phyloP scores from a whole-genome alignment of 2,888 invertebrate species.

The Ornithoptera alexandrae region DNA sequence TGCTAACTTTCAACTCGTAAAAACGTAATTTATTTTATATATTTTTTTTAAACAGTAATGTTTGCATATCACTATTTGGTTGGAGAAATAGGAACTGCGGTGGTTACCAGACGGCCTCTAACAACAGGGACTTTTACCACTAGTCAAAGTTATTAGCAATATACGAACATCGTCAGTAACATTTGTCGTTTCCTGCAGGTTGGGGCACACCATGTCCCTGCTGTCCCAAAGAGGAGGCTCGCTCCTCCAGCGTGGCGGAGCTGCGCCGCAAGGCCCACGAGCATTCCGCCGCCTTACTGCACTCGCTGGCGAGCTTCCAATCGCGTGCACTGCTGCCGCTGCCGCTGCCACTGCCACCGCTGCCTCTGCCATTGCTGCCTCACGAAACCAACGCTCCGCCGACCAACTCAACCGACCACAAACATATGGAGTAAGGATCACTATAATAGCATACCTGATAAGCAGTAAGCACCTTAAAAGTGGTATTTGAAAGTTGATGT shows the following conservation, averaged over 20 bases:
- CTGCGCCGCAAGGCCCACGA: conserved; percentile 95
- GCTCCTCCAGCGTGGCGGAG: conserved; percentile 94
- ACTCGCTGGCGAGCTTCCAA: conserved; percentile 84
- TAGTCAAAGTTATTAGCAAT: too few species aligned
- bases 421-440: conserved; percentile 57
- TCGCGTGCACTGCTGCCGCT: conserved; percentile 78
- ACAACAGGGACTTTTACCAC: too few species aligned
- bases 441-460: neutral
- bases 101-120: too few species aligned
- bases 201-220: conserved; percentile 90
- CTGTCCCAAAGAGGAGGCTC: conserved; percentile 87
- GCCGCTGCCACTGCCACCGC: conserved; percentile 61
- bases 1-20: too few species aligned
- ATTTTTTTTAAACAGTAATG: too few species aligned
- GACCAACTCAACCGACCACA: conserved; percentile 48
- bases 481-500: too few species aligned
- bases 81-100: too few species aligned
- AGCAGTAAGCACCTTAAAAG: neutral
- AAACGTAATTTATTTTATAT: too few species aligned
- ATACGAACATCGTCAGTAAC: neutral
- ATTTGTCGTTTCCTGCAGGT: conserved; percentile 61
- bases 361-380: conserved; percentile 56
- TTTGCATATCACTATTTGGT: too few species aligned
- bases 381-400: conserved; percentile 40
- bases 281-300: conserved; percentile 92